Base-by-base conservation (phyloP, 2,797 vertebrate species). In the Danio tinwini region DNA sequence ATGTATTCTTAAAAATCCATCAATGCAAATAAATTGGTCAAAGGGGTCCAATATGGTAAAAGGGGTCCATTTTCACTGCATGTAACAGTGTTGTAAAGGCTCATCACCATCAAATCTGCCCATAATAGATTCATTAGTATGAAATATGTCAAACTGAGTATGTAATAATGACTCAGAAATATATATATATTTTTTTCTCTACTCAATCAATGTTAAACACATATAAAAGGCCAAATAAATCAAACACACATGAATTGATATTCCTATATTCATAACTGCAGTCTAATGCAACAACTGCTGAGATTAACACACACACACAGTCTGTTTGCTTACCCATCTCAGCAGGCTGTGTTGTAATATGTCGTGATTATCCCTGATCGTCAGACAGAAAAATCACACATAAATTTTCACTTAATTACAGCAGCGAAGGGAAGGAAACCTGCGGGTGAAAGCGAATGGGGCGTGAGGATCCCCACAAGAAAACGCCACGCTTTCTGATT, bases 301-400 rank as follows among this genome's bases (percentile, higher is more conserved):
- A 69, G 47, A 80, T 68, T 44, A 70, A 80, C 68, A 73, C 72
- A 69, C 29, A 19, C 14, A 29, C 50, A 74, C 78, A 56, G 9
- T 64, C 40, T 85, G 79, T 83, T 85, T 84, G 85, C 85, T 84
- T 81, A 86, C 82, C 85, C 85, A 84, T 86, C 81, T 78, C 85
- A 81, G 81, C 81, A 78, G 82, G 84, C 76, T 82, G 76, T 77
- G 78, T 55, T 81, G 69, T 73, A 82, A 80, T 74, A 72, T 59
- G 81, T 8, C 55, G 69, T 80, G 81, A 86, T 84, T 82, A 82
- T 80, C 68, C 82, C 78, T 81, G 77, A 84, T 84, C 76, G 74
- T 82, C 80, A 82, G 70, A 82, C 16, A 49, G 65, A 81, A 81
- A 84, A 75, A 84, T 82, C 74, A 55, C 63, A 82, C 58, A 45